Evolutionary conservation across 1,140 invertebrate species (phyloP).

Genomic region (Drosophila triauraria): DNA sequence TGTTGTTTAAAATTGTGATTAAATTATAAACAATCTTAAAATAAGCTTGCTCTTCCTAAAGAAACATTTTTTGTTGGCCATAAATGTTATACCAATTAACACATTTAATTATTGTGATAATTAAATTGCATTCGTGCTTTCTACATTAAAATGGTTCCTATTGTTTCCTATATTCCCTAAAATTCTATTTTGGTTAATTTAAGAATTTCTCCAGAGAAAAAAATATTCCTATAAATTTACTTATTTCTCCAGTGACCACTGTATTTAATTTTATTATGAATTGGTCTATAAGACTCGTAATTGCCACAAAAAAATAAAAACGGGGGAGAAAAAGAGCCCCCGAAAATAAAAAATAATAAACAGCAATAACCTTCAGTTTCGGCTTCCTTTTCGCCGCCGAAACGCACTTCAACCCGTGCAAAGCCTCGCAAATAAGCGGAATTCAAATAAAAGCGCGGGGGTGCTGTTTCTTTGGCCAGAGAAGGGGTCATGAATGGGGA

Average conservation of each 20-base stretch:
- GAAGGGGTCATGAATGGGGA: conserved; percentile 8
- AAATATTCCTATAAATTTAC: too few relatives aligned
- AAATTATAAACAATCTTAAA: neutral
- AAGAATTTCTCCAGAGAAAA: neutral
- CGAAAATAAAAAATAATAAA: conserved; percentile 40
- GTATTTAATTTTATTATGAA: conserved; percentile 25
- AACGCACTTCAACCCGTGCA: conserved; percentile 62
- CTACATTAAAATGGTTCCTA: too few relatives aligned
- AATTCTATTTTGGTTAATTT: neutral
- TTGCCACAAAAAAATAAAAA: conserved; percentile 31
- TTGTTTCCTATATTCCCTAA: neutral
- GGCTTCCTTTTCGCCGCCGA: conserved; percentile 40
- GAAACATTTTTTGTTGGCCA: neutral
- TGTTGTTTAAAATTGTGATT: neutral
- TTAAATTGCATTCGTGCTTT: neutral
- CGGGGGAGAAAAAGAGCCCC: neutral
- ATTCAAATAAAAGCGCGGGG: conserved; percentile 30
- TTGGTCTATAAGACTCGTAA: conserved; percentile 23
- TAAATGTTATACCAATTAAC: conserved; percentile 8
- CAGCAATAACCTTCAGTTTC: conserved; percentile 46
- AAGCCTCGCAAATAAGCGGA: conserved; percentile 35
- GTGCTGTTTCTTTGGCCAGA: conserved; percentile 4
- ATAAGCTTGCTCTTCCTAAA: too few relatives aligned
- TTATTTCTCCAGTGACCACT: conserved; percentile 17
- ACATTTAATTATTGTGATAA: conserved; percentile 10